Evolutionary conservation across 1,140 invertebrate species (phyloP), one percentile per base, ranked within the genome.

Genomic region (Papilio polytes): DNA sequence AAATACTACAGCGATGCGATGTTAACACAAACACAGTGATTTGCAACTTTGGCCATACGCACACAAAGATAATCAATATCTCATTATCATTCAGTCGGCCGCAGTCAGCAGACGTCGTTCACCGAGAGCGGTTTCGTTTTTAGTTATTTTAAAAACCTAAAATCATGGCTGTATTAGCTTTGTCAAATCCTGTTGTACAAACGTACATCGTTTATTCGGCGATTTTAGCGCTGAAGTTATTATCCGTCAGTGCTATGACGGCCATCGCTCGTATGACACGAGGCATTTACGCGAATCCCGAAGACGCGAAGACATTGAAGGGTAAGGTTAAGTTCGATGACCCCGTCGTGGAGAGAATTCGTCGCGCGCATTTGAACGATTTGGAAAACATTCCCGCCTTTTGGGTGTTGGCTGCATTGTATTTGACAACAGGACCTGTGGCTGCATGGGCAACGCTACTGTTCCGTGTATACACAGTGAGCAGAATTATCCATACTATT

Each of bases 351-450:
- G 96, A 96, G 87, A 91, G 96, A 63, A 87, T 95, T 18, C 87
- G 95, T 22, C 90, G 97, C 81, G 97, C 97, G 66, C 97, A 97
- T 89, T 89, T 96, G 74, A 98, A 98, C 88, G 97, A 98, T 86
- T 87, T 98, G 85, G 97, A 98, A 92, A 98, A 97, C 53, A 56
- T 56, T 56, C 53, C 53, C 18, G 53, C 53, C 18, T 56, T 56
- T n/a, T 56, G 53, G 53, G 87, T 97, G 6, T 89, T 97, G 20
- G 96, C 95, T 9, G 95, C 96, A 1, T 85, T 97, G 20, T 98
- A 97, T 86, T 88, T 97, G 20, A 90, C 96, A 0, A 97, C 96
- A 0, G 94, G 94, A 44, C 97, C 97, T 0, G 85, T 89, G 31
- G 85, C 91, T 3, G 84, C 85, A 12, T 88, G 94, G 73, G 97